Base-by-base conservation (phyloP, 23 tunicate genomes). In the Styela clava region DNA sequence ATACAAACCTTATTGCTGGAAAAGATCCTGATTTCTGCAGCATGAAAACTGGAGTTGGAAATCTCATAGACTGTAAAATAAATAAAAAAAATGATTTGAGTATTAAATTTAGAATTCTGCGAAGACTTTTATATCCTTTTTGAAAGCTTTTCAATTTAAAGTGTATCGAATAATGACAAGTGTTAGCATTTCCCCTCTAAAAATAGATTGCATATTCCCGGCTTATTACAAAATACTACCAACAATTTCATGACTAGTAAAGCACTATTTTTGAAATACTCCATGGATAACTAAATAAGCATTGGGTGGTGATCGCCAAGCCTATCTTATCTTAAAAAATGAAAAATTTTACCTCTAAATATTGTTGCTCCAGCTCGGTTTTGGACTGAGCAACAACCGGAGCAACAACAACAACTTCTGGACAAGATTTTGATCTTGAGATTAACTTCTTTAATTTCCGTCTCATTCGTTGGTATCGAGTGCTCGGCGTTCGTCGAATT, bases 381-480 rank as follows among this genome's bases (percentile, higher is more conserved):
- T 64, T 73, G 12, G 88, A 31, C 44, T 26, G 29, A 2, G 33
- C 73, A 16, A 35, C 81, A 24, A 62, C 95, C 71, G 35, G 68
- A 1, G 31, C 35, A 35, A 18, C 64, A 24, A 25, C 52, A 7
- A 51, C 7, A 18, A 25, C 36, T 22, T 78, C 62, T 0, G 68
- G 64, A 24, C 64, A 31, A 0, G 52, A 35, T 20, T 35, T 24
- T 2, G 79, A 25, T 52, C 81, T 51, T 24, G 68, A 28, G 76
- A 91, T 91, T 61, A 91, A 69, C 51, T 83, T 76, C 74, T 91
- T 85, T 18, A 91, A 83, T 44, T 85, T 91, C 69, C 97, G 79
- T 44, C 97, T 44, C 81, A 91, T 85, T 78, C 77, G 85, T 72
- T 91, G 87, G 74, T 83, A 91, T 26, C 87, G 69, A 73, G 83